These are phyloP conservation scores for Drosophila colorata DNA, from an alignment of 2,888 invertebrate species.

Conservation along the genomic window DNA sequence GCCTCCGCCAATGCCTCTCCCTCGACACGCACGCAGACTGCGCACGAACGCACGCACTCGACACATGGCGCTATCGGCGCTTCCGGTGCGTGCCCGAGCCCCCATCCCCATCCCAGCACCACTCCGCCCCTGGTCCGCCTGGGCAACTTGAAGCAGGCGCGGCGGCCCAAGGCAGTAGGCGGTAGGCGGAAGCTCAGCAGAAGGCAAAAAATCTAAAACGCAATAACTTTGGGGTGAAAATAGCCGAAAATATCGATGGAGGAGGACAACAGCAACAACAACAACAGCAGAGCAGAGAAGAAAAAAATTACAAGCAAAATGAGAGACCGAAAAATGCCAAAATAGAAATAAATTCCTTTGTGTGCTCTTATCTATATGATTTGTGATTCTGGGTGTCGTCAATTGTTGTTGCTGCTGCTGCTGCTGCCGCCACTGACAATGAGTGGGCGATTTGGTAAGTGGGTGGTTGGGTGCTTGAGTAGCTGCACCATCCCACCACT, in stretches of 20 bases:
- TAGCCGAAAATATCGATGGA: constrained; percentile 81
- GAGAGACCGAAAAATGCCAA: constrained; percentile 70
- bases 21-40: constrained; percentile 58
- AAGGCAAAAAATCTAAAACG: constrained; percentile 67
- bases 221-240: constrained; percentile 82
- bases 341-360: constrained; percentile 84
- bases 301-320: constrained; percentile 62
- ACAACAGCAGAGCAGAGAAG: constrained; percentile 25
- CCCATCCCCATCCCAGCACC: constrained; percentile 8
- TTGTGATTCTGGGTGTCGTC: constrained; percentile 84
- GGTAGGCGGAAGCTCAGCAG: constrained; percentile 43
- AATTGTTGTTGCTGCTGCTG: constrained; percentile 60
- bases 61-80: constrained; percentile 80
- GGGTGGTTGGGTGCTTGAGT: constrained; percentile 20
- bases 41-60: constrained; percentile 69
- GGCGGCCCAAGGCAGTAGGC: constrained; percentile 57
- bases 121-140: constrained; percentile 5
- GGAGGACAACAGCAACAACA: constrained; percentile 49
- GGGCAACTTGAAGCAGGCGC: constrained; percentile 45
- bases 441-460: constrained; percentile 58
- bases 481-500: constrained; percentile 34
- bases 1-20: constrained; percentile 39
- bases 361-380: constrained; percentile 85
- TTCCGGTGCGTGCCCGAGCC: constrained; percentile 78
- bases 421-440: constrained; percentile 64